These are phyloP conservation scores for Liolophura sinensis DNA, from an alignment of 1,140 invertebrate species.

Conservation along the genomic window DNA sequence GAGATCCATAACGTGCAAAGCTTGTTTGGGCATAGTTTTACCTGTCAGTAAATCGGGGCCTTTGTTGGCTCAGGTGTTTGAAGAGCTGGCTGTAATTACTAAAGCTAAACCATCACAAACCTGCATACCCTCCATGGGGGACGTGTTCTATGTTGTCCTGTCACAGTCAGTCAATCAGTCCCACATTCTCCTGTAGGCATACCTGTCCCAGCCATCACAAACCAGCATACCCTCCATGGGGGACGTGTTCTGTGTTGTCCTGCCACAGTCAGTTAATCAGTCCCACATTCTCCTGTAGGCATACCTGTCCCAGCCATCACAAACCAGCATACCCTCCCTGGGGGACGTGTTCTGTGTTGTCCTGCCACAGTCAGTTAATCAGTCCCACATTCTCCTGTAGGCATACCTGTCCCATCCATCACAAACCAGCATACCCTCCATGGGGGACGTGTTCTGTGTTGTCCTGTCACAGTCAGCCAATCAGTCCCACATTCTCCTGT, in stretches of 20 bases:
- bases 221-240: conserved; percentile 81
- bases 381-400: conserved; percentile 48
- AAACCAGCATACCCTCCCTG: conserved; percentile 77
- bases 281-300: no score
- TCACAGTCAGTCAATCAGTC: conserved; percentile 98
- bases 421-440: conserved; percentile 89
- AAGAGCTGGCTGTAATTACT: background rate
- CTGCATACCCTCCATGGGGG: conserved; percentile 87
- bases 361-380: conserved; percentile 75
- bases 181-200: conserved; percentile 69
- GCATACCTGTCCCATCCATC: conserved; percentile 98
- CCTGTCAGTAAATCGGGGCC: no score
- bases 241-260: no score
- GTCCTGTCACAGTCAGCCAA: no score
- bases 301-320: background rate
- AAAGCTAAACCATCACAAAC: background rate
- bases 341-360: conserved; percentile 98
- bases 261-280: no score
- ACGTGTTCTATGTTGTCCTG: conserved; percentile 97
- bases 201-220: conserved; percentile 97
- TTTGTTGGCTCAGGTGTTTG: no score
- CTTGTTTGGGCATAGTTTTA: no score
- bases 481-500: no score
- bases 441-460: no score
- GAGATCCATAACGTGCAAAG: no score